Evolutionary conservation across 2,113 vertebrate genomes (phyloP).

Genomic region (Cariama cristata): DNA sequence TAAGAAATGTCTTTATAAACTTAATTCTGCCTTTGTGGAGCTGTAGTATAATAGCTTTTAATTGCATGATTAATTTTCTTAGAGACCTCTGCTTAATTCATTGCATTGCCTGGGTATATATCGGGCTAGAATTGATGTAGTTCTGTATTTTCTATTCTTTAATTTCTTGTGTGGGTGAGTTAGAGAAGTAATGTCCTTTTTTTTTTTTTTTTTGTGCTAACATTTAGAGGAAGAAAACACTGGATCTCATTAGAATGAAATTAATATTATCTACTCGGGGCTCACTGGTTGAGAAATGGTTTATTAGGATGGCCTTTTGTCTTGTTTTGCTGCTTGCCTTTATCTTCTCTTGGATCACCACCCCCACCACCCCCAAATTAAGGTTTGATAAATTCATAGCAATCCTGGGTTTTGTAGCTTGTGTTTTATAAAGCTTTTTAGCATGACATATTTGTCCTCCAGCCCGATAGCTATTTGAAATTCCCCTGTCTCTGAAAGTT

Average conservation of each 20-base stretch:
- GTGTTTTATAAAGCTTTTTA: neutral
- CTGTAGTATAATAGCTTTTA: conserved; percentile 30
- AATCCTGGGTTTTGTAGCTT: neutral
- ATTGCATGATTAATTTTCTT: conserved; percentile 42
- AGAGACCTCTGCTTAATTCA: neutral
- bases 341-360: neutral
- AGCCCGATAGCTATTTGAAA: neutral
- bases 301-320: neutral
- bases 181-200: neutral
- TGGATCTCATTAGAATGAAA: neutral
- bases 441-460: neutral
- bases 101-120: neutral
- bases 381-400: neutral
- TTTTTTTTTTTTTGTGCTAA: neutral
- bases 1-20: conserved; percentile 6
- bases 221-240: neutral
- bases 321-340: neutral
- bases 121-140: neutral
- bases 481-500: conserved; percentile 30
- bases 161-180: neutral
- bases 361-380: too few species aligned
- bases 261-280: neutral
- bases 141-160: neutral
- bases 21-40: conserved; percentile 29
- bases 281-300: neutral